A percentile compares a stretch with the other conserved stretches of the same genome.
phyloP scores from a whole-genome alignment of 2,888 invertebrate species.

The Erebia ligea region DNA sequence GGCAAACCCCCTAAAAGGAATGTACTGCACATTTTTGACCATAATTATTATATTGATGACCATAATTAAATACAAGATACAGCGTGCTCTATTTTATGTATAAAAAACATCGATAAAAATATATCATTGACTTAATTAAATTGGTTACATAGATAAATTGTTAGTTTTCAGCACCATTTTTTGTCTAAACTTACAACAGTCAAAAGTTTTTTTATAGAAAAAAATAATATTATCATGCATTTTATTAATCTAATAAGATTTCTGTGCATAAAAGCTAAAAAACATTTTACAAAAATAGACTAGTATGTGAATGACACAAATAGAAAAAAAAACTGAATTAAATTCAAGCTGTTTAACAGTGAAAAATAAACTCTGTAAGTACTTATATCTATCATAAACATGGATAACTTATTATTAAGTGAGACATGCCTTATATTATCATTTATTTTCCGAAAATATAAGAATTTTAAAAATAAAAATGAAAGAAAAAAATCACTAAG shows the following conservation, averaged over 20 bases:
- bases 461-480: not conserved
- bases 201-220: not conserved
- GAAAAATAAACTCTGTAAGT: not conserved
- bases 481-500: not conserved
- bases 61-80: not conserved
- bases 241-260: no score
- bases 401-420: not conserved
- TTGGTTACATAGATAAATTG: not conserved
- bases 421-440: not conserved
- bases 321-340: not conserved
- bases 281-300: not conserved
- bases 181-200: not conserved
- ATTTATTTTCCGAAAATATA: not conserved
- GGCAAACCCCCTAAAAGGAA: no score
- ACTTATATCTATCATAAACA: not conserved
- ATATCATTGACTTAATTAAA: not conserved
- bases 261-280: not conserved
- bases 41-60: no score
- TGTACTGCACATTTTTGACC: no score
- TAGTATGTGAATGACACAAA: not conserved
- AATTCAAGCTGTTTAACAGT: not conserved
- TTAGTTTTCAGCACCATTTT: not conserved
- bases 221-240: not conserved
- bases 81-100: not conserved
- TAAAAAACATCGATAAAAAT: not conserved